Percentiles rank a stretch among this genome's conserved stretches.
Evolutionary conservation across 2,113 vertebrate species (phyloP).

Genomic region (Cairina moschata): DNA sequence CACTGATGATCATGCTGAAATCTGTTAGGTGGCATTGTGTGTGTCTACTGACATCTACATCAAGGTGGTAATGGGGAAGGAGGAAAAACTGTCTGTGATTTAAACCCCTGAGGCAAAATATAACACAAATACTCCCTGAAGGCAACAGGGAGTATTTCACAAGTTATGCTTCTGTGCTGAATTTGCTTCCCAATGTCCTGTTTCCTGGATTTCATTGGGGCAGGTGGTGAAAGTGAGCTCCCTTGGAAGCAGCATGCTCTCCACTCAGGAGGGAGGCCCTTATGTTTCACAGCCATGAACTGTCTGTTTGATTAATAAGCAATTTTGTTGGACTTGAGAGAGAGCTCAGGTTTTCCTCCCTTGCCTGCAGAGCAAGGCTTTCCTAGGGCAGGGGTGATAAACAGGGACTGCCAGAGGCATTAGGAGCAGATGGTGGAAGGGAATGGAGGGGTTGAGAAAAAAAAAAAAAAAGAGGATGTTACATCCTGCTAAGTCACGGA

Average conservation of each 20-base stretch:
- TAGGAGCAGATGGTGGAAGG: neutral
- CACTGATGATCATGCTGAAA: neutral
- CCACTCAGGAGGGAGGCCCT: fast-evolving
- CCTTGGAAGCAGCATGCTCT: neutral
- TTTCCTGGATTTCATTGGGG: neutral
- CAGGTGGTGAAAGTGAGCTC: neutral
- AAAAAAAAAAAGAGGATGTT: neutral
- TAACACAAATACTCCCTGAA: neutral
- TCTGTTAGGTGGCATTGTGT: neutral
- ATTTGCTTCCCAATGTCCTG: neutral
- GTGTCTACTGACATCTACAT: neutral
- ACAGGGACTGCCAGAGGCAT: neutral
- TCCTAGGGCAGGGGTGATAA: neutral
- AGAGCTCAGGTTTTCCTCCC: neutral
- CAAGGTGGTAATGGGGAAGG: neutral
- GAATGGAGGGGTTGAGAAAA: neutral
- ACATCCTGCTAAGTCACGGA: fast-evolving
- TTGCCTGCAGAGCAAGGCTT: neutral
- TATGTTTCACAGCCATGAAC: neutral
- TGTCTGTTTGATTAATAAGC: conserved; percentile 17
- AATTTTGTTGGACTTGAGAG: neutral
- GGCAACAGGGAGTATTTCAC: neutral
- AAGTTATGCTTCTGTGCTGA: neutral
- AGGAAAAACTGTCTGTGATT: neutral
- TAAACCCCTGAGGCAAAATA: neutral